phyloP scores from a whole-genome alignment of 2,888 invertebrate genomes.

The Ennomos erosarius region DNA sequence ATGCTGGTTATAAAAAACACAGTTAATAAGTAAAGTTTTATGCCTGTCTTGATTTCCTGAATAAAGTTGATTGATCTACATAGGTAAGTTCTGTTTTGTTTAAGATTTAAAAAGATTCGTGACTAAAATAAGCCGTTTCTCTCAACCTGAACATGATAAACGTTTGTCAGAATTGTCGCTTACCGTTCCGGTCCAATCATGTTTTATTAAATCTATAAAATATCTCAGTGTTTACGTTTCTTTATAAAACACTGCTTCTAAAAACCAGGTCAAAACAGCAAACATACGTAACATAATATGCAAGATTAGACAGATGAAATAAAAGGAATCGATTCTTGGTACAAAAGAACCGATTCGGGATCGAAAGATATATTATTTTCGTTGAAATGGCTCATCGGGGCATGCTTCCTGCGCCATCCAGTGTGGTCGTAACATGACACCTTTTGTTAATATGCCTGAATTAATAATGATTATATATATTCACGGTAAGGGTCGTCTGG shows the following conservation, averaged over 20 bases:
- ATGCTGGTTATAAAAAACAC: background rate
- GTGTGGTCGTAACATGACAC: conserved; percentile 83
- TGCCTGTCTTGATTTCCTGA: background rate
- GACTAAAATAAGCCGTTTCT: conserved; percentile 32
- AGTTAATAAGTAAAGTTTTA: no score
- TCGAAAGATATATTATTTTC: conserved; percentile 76
- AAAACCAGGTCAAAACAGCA: conserved; percentile 54
- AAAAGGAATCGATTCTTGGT: conserved; percentile 63
- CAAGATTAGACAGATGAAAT: conserved; percentile 63
- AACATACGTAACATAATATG: conserved; percentile 50
- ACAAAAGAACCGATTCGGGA: conserved; percentile 66
- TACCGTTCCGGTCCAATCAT: conserved; percentile 49
- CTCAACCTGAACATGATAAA: conserved; percentile 66
- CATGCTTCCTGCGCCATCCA: conserved; percentile 81
- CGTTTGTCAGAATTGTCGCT: conserved; percentile 51
- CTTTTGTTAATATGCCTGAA: conserved; percentile 81
- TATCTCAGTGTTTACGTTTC: conserved; percentile 48
- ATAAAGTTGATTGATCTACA: background rate
- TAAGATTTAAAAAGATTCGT: background rate
- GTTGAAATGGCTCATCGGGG: conserved; percentile 74
- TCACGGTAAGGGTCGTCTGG: conserved; percentile 67
- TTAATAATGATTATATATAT: conserved; percentile 82
- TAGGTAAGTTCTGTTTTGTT: background rate
- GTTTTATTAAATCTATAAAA: conserved; percentile 65
- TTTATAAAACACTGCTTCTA: conserved; percentile 52